Base-by-base conservation (phyloP, 53 echinoderm and acorn worm genomes). In the Apostichopus leukothele region DNA sequence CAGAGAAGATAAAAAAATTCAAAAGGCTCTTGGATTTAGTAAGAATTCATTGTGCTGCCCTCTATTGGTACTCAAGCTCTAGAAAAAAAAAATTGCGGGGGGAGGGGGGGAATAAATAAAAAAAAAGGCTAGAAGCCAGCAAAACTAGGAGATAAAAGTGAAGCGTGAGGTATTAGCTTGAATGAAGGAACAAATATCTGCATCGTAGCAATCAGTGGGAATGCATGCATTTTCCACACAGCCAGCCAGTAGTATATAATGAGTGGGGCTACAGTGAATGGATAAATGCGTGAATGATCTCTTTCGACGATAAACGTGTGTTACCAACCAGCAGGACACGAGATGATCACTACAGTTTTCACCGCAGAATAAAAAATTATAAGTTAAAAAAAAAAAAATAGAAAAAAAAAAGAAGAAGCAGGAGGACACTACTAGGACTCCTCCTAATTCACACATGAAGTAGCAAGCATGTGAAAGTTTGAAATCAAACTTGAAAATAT, bases 231-330 rank as follows among this genome's bases (percentile, higher is more conserved):
- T 63, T 67, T 85, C 85, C 85, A 85, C 85, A 85, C 67, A 85
- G 85, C 85, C 60, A 67, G 81, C 81, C 81, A 57, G 55, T 71
- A 76, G 75, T 85, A 67, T 67, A 67, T 63, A 50, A 85, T 85
- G 85, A 85, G 85, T 85, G 85, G 85, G 85, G 67, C 85, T 85
- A 85, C 85, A 85, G 85, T 85, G 85, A 85, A 85, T 85, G 85
- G 85, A 67, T 85, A 85, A 85, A 85, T 67, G 85, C 50, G 85
- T 85, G 85, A 85, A 85, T 85, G 85, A 67, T 85, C 85, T 85
- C 26, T 25, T 39, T 39, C 23, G 12, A 85, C 67, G 21, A 85
- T 39, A 50, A 57, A 57, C 57, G 57, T 9, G 10, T 57, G 57
- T 57, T 57, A 57, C 57, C 57, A 57, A 9, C 8, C 8, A 10